These are phyloP conservation scores for Enteromius afrohamiltoni DNA, from an alignment of 2,797 vertebrate species.

Conservation along the genomic window DNA sequence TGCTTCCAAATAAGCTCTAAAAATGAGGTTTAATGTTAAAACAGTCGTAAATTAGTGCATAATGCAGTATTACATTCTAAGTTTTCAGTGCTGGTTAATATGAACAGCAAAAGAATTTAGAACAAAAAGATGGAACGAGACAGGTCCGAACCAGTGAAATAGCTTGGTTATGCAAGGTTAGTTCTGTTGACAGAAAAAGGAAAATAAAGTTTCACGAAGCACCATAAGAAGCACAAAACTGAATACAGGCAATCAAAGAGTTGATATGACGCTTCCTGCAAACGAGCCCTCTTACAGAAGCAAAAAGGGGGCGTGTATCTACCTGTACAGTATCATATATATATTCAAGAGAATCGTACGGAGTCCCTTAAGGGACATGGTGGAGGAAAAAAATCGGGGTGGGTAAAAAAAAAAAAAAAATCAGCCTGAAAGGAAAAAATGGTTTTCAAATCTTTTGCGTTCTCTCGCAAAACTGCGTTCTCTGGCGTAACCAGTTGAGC, in stretches of 20 bases:
- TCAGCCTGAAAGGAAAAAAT: too few species aligned
- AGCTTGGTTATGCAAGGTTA: conserved; percentile 79
- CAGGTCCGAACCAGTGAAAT: conserved; percentile 71
- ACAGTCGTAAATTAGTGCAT: conserved; percentile 84
- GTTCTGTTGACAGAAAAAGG: conserved; percentile 64
- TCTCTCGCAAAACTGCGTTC: too few species aligned
- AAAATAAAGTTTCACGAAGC: conserved; percentile 71
- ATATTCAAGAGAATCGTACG: conserved; percentile 53
- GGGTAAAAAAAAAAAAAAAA: too few species aligned
- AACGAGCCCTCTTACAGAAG: conserved; percentile 29
- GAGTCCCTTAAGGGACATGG: too few species aligned
- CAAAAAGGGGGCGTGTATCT: conserved; percentile 47
- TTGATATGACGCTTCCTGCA: conserved; percentile 77
- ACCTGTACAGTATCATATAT: conserved; percentile 56
- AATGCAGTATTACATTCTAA: conserved; percentile 86
- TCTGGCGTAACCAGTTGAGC: too few species aligned
- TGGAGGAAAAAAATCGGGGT: too few species aligned
- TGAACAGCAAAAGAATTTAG: conserved; percentile 79
- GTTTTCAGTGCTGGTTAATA: conserved; percentile 85
- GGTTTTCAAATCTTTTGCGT: too few species aligned
- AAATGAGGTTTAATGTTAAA: conserved; percentile 82
- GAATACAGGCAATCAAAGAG: conserved; percentile 59
- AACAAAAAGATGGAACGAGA: conserved; percentile 72
- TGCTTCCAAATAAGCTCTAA: conserved; percentile 76
- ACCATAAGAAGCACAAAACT: conserved; percentile 76